Evolutionary conservation across 2,113 vertebrate genomes (phyloP).

Genomic region (Tragelaphus strepsiceros): DNA sequence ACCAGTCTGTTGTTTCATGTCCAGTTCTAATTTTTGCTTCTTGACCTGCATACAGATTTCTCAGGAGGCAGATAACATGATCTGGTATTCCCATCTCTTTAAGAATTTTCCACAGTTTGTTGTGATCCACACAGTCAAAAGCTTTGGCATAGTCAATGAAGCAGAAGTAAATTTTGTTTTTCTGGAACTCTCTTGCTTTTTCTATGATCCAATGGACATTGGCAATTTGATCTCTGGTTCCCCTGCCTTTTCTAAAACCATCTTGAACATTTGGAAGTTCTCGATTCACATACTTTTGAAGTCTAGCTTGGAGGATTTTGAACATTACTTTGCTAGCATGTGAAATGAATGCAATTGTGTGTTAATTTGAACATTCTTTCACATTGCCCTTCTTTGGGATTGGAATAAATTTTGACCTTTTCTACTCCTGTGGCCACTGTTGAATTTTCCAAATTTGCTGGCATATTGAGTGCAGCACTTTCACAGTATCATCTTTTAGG

Average conservation of each 20-base stretch:
- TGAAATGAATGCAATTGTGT: background rate
- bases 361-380: background rate
- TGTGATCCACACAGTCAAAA: background rate
- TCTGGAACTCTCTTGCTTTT: background rate
- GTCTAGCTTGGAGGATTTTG: background rate
- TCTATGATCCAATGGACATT: background rate
- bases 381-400: background rate
- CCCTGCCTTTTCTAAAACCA: background rate
- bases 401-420: background rate
- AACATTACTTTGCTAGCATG: background rate
- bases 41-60: background rate
- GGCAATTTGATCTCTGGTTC: background rate
- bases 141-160: background rate
- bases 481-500: background rate
- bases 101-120: background rate
- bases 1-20: background rate
- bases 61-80: background rate
- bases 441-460: background rate
- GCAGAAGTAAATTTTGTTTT: background rate
- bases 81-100: background rate
- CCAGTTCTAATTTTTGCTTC: background rate
- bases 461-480: background rate
- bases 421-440: background rate
- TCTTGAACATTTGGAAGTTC: background rate
- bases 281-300: background rate